Evolutionary conservation across 1,140 invertebrate genomes (phyloP), one percentile per base, ranked within the genome.

Genomic region (Dufourea novaeangliae): DNA sequence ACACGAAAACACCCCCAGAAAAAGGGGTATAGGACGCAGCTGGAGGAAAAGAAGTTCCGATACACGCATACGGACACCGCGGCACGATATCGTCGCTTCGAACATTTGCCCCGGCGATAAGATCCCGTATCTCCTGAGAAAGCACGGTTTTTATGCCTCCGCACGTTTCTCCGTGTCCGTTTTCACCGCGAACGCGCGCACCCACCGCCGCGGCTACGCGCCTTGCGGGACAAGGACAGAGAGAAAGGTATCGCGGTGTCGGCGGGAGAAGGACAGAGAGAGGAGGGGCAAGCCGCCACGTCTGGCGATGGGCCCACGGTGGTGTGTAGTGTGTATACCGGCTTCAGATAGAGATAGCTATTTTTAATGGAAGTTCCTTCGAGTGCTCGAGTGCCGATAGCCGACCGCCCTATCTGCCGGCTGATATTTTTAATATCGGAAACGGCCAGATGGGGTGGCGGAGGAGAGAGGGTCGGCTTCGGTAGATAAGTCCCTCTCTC

Each of bases 71-170:
- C n/a, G n/a, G n/a, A n/a, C n/a, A n/a, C n/a, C n/a, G n/a, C 79
- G 63, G 70, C 41, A 81, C 80, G 89, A 90, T 89, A 88, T 78
- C 89, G 88, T 84, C 84, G 85, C 83, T 87, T 88, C 90, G 90
- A 91, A 91, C 90, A 90, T 91, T 91, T 88, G 85, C 86, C 83
- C 76, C n/a, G 71, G 64, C 77, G 90, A 91, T 91, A 91, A 91
- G 90, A 91, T 91, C 87, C 87, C 83, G 66, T 89, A 91, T 91
- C 90, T 90, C 86, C 83, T 90, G 90, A 91, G 89, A 91, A 90
- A 83, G 79, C 85, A 68, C 68, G 79, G 86, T 84, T 88, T 91
- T 89, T 89, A 87, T 85, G 83, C 84, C 79, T 73, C 54, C 70
- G 83, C 77, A 80, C 80, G 78, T 75, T n/a, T 86, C 83, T 56